Base-by-base conservation (phyloP, 2,888 invertebrate genomes). In the Tinea pellionella region DNA sequence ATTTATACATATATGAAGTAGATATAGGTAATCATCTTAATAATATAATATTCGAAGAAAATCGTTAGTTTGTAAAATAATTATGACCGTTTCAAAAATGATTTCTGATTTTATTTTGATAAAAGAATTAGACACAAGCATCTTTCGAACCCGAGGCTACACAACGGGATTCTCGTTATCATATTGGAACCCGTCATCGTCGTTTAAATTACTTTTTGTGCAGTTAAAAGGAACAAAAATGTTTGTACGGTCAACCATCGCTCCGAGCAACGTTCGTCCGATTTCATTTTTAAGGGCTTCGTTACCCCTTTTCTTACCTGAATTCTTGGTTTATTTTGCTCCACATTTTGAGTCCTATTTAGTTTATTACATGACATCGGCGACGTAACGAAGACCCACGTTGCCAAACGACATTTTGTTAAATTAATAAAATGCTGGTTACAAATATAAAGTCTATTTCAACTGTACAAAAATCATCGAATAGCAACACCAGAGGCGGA, bases 101-200 rank as follows among this genome's bases (percentile, higher is more conserved):
- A 16, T 47, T 47, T 47, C 15, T 47, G n/a, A 15, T 57, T 57
- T 57, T 57, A 32, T 57, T 57, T 32, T 57, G 12, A 57, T 57
- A 32, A 15, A 32, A 32, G 57, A 19, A 32, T 57, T 57, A 57
- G 68, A 64, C 66, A 64, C 66, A 67, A 66, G 67, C 32, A 57
- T 32, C 65, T 66, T 63, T 60, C 61, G 66, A 76, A 72, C 80
- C 79, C 72, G 75, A 71, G 83, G 83, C 81, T 74, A 75, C 75
- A 73, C 85, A 80, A 84, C 83, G 84, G 84, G 80, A 83, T 80
- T 83, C 84, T 80, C 80, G 82, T 80, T 81, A 85, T 85, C 84
- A 78, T 80, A 77, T 75, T 74, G 79, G 77, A 71, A 73, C 74
- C 78, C 79, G 76, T 78, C 78, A 72, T 73, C 75, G 70, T 74